phyloP scores from a whole-genome alignment of 2,797 vertebrate genomes.

The Anisognathus igniventris region DNA sequence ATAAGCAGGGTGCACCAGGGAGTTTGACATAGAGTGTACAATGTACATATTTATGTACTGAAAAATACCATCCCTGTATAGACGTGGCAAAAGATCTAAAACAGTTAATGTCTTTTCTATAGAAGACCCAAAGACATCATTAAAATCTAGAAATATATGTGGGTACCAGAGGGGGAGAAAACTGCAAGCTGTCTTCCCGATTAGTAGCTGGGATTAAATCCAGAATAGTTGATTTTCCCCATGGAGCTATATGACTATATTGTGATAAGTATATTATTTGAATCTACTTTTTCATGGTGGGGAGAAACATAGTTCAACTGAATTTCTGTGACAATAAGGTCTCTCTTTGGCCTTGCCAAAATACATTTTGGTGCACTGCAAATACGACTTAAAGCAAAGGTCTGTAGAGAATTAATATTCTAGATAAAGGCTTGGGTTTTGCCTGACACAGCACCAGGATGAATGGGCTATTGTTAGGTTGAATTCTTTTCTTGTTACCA shows the following conservation, averaged over 20 bases:
- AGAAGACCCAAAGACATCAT: background rate
- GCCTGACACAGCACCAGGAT: background rate
- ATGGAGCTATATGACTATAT: background rate
- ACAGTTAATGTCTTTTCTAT: background rate
- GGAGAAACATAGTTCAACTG: background rate
- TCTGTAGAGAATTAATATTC: conserved; percentile 13
- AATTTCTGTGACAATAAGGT: background rate
- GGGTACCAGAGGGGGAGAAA: background rate
- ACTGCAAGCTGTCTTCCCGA: background rate
- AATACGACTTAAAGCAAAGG: background rate
- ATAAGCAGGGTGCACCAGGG: background rate
- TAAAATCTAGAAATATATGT: background rate
- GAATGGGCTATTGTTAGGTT: conserved; percentile 32
- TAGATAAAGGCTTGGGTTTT: background rate
- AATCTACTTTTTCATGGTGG: background rate
- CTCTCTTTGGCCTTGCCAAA: background rate
- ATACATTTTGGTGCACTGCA: background rate
- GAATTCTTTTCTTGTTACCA: conserved; percentile 44
- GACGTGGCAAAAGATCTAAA: background rate
- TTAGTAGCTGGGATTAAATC: background rate
- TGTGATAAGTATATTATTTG: background rate
- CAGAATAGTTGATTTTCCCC: background rate
- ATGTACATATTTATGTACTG: background rate
- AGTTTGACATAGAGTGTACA: background rate
- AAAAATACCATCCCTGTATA: background rate